Base-by-base conservation (phyloP, 1,140 invertebrate genomes). In the Neuroterus valhalla region DNA sequence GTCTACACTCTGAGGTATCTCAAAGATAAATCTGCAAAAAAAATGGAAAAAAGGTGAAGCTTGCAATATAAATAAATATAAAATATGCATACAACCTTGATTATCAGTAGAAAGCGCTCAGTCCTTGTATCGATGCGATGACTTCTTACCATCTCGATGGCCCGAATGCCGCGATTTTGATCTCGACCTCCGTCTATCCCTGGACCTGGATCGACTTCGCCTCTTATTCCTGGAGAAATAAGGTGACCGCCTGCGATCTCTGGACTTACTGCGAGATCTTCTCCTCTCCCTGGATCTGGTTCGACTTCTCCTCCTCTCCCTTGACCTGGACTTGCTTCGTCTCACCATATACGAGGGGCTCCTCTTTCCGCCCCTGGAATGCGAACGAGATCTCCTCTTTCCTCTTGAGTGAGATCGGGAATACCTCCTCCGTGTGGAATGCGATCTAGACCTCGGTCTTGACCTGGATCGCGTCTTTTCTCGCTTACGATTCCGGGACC, bases 111-210 rank as follows among this genome's bases (percentile, higher is more conserved):
- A 77, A 75, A 70, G 44, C 46, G 76, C 76, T 90, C 84, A 90
- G 81, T 90, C 87, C 85, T 84, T 85, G 88, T 89, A 89, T 72
- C 88, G 88, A 85, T 86, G 89, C 55, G 86, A 84, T 68, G 84
- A 86, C 87, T 88, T 90, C 86, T 89, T 89, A 89, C 88, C 87
- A 77, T 90, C 89, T 73, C 89, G 87, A 82, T 89, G 84, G 70
- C 81, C 83, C 68, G 86, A 83, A 44, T 83, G 80, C 62, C 81
- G 80, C 21, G 86, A 84, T 52, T 82, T 87, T 21, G 87, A 85
- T 78, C 87, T 77, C 19, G 86, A 85, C 48, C 83, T 81, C 77
- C 83, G 82, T 21, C 81, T 78, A 62, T 85, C 84, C 46, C 84
- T 81, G 45, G 86, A 84, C 69, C 81, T 84, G 17, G 85, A 86